Base-by-base conservation (phyloP, 1,140 invertebrate species). In the Solenopsis fugax region DNA sequence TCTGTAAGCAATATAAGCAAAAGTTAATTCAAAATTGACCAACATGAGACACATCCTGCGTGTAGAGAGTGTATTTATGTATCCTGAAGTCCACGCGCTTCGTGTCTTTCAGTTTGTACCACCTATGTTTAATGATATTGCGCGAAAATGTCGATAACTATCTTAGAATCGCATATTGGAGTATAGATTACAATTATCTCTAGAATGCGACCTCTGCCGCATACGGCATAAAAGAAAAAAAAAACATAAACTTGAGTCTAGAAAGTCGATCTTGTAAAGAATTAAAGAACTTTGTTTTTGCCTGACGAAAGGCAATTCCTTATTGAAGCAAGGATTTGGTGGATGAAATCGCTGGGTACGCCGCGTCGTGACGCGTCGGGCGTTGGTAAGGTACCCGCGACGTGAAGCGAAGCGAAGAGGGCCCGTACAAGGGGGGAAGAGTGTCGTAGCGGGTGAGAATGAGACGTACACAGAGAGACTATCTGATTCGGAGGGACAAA, bases 281-380 rank as follows among this genome's bases (percentile, higher is more conserved):
- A n/a, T n/a, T n/a, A n/a, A 88, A 58, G 21, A 50, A 71, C 56
- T 45, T 86, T 77, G 41, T 87, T 80, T 64, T 69, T 50, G 73
- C 80, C 82, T 76, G 64, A 58, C 81, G 81, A 90, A 78, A 89
- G 75, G 73, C 89, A 90, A 90, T 89, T 87, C 80, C 85, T 91
- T 62, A 71, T 60, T 77, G 41, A 77, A 69, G 54, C 60, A 81
- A 91, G 89, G 81, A 88, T 87, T 91, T 87, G 81, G 89, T 91
- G 89, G 89, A 89, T 91, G 85, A 91, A 90, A 88, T 88, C 82
- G 87, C 78, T 89, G 87, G 89, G 80, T 91, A 89, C 85, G 89
- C 45, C 73, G 88, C 48, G 81, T 13, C 24, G 56, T 37, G 54
- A 54, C 12, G 48, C 69, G 65, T 62, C 50, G 78, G 87, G 64